Percentiles rank a stretch among this genome's conserved stretches.
These are phyloP conservation scores for Casuarius casuarius DNA, from an alignment of 2,113 vertebrate species.

Conservation along the genomic window DNA sequence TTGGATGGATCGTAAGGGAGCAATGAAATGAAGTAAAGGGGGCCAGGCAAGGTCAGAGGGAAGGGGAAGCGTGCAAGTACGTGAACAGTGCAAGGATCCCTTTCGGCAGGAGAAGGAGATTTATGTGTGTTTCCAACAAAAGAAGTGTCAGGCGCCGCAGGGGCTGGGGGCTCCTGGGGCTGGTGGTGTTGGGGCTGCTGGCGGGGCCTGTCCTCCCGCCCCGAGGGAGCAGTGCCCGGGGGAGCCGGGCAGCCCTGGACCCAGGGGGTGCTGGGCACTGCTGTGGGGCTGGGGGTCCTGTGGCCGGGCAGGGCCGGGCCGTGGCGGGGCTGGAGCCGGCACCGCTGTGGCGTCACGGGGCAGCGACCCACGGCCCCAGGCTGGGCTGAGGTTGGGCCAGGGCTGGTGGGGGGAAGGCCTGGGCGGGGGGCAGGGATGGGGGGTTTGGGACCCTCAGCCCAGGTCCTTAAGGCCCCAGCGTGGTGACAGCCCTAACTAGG, in stretches of 20 bases:
- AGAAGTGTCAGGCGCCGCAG: rapidly evolving
- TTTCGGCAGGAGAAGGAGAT: neutral
- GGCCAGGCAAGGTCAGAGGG: neutral
- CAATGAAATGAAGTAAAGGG: neutral
- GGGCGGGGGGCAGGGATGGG: neutral
- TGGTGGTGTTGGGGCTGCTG: no score
- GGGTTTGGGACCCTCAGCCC: neutral
- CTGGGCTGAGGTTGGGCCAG: no score
- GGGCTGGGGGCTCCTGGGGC: neutral
- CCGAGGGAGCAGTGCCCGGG: neutral
- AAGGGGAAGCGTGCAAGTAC: neutral
- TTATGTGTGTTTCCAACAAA: neutral
- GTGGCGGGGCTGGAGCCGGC: no score
- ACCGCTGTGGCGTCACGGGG: no score
- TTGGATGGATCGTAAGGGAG: neutral
- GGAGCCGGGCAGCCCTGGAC: neutral
- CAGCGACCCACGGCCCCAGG: no score
- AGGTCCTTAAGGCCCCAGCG: no score
- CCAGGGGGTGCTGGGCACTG: rapidly evolving
- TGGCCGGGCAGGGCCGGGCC: no score
- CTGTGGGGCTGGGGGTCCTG: no score
- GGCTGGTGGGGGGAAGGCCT: no score
- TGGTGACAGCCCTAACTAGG: no score
- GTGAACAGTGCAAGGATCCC: neutral
- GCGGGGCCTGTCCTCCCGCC: neutral